These are phyloP conservation scores for Cyanistes caeruleus DNA, from an alignment of 2,113 vertebrate species.

Conservation along the genomic window DNA sequence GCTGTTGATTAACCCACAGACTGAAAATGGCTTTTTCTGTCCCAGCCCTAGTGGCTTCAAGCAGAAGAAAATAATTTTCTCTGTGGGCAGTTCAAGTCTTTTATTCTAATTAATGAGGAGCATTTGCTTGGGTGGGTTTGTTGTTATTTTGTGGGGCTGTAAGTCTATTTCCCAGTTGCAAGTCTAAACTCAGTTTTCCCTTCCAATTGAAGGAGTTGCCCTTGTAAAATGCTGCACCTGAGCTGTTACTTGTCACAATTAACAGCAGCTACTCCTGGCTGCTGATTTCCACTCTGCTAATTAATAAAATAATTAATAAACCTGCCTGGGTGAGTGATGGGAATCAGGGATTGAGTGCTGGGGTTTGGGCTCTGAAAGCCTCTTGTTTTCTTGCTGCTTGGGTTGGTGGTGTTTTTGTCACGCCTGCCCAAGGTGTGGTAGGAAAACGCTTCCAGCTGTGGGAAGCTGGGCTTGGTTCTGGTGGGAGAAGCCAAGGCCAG, in stretches of 20 bases:
- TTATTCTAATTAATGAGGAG: not conserved
- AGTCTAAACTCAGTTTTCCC: not conserved
- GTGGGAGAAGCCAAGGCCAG: not conserved
- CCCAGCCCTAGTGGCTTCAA: not conserved
- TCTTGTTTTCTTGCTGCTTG: not conserved
- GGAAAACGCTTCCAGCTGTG: not conserved
- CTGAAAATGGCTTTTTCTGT: not conserved
- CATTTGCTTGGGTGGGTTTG: not conserved
- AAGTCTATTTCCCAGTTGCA: not conserved
- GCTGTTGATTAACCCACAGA: not conserved
- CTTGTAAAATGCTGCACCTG: not conserved
- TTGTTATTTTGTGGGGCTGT: not conserved
- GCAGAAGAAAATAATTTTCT: not conserved
- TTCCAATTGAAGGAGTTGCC: not conserved
- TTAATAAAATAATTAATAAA: not conserved
- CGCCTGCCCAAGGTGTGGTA: rapidly evolving
- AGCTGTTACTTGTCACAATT: not conserved
- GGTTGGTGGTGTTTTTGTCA: not conserved
- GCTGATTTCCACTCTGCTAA: not conserved
- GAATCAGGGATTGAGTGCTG: not conserved
- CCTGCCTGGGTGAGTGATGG: not conserved
- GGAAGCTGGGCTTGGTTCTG: rapidly evolving
- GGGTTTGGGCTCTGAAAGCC: not conserved
- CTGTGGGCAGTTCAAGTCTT: not conserved
- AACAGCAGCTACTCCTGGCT: not conserved